Evolutionary conservation across 2,888 invertebrate genomes (phyloP).

Genomic region (Tiphia femorata): DNA sequence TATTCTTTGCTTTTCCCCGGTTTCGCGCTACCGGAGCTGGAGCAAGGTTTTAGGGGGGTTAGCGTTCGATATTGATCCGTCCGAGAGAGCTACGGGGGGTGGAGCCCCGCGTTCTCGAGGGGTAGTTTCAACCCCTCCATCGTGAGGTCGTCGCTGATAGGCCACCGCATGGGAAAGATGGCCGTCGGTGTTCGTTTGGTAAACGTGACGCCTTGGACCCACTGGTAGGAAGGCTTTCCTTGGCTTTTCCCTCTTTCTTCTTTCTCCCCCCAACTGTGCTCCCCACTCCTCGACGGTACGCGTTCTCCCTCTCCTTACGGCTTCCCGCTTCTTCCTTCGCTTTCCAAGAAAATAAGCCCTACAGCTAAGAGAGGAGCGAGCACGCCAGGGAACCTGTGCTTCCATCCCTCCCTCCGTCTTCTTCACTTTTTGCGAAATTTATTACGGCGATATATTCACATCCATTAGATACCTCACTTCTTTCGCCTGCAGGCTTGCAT

Average conservation of each 20-base stretch:
- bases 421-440: conserved; percentile 66
- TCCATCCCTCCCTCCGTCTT: conserved; percentile 20
- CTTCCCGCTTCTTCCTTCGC: conserved; percentile 30
- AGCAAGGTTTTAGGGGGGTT: conserved; percentile 34
- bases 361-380: conserved; percentile 35
- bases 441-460: conserved; percentile 69
- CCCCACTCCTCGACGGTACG: no score
- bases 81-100: conserved; percentile 46
- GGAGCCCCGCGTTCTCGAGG: conserved; percentile 52
- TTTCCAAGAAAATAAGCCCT: conserved; percentile 48
- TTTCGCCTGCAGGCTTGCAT: conserved; percentile 41
- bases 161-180: conserved; percentile 58
- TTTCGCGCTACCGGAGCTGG: conserved; percentile 17
- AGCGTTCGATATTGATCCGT: conserved; percentile 60
- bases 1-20: conserved; percentile 17
- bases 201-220: conserved; percentile 59
- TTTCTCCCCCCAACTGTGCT: conserved; percentile 9
- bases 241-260: conserved; percentile 35
- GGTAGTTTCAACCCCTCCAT: conserved; percentile 57
- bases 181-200: conserved; percentile 61
- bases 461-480: conserved; percentile 67
- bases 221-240: conserved; percentile 41
- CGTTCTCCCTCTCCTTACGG: conserved; percentile 39
- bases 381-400: conserved; percentile 6
- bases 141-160: conserved; percentile 49